phyloP scores from a whole-genome alignment of 92 coral and sea anemone genomes.

The Epizoanthus fatuus region DNA sequence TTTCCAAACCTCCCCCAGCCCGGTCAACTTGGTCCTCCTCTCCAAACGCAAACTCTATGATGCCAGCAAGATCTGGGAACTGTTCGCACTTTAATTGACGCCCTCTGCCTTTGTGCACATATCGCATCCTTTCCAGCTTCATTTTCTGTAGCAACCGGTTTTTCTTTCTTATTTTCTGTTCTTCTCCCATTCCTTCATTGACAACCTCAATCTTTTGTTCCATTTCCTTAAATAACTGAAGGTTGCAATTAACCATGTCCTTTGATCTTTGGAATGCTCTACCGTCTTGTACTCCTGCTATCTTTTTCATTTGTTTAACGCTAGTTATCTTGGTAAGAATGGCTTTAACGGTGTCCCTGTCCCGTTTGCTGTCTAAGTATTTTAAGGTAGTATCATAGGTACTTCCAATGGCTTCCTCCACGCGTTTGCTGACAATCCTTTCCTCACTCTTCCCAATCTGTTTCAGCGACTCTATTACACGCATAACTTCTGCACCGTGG shows the following conservation, averaged over 20 bases:
- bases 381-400: background rate
- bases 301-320: constrained; percentile 24
- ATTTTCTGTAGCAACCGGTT: background rate
- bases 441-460: too few relatives aligned
- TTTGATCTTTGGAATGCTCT: background rate
- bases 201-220: constrained; percentile 16
- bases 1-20: constrained; percentile 58
- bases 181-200: constrained; percentile 17
- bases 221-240: constrained; percentile 23
- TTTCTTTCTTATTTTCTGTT: constrained; percentile 38
- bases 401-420: too few relatives aligned
- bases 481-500: too few relatives aligned
- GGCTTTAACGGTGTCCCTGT: constrained; percentile 38
- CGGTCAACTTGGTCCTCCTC: constrained; percentile 40
- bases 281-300: constrained; percentile 6
- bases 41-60: constrained; percentile 56
- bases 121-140: constrained; percentile 55
- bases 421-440: too few relatives aligned
- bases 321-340: constrained; percentile 38
- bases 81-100: constrained; percentile 51
- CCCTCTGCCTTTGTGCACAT: constrained; percentile 49
- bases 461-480: too few relatives aligned
- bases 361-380: constrained; percentile 45
- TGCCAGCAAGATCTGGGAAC: constrained; percentile 55
- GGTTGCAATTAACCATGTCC: constrained; percentile 15